phyloP scores from a whole-genome alignment of 2,888 invertebrate species.

The Tipula unca region DNA sequence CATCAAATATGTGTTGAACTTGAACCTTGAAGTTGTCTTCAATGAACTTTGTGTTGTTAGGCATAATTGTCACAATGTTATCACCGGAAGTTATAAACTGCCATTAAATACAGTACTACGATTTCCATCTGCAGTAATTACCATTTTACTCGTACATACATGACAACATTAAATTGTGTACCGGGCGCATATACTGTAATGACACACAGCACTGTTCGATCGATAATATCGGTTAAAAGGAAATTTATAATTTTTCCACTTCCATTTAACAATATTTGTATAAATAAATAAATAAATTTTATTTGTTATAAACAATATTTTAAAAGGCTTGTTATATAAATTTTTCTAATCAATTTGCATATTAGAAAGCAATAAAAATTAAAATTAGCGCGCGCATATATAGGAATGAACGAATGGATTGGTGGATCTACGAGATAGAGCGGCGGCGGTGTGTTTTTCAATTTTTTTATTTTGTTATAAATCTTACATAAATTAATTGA shows the following conservation, averaged over 20 bases:
- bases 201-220: too few species aligned
- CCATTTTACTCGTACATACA: too few species aligned
- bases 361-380: background rate
- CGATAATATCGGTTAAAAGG: background rate
- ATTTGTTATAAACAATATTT: background rate
- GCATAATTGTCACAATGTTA: too few species aligned
- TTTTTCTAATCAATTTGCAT: background rate
- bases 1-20: too few species aligned
- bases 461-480: background rate
- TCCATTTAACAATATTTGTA: background rate
- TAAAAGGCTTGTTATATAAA: background rate
- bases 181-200: too few species aligned
- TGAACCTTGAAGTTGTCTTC: too few species aligned
- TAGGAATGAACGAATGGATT: background rate
- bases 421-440: background rate
- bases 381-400: background rate
- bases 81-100: too few species aligned
- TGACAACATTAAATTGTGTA: too few species aligned
- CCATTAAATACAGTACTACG: too few species aligned
- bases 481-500: constrained; percentile 9
- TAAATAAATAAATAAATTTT: background rate
- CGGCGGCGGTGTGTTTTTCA: background rate
- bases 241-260: background rate
- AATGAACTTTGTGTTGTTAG: too few species aligned
- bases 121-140: too few species aligned